Evolutionary conservation across 1,140 invertebrate genomes (phyloP), one percentile per base, ranked within the genome.

Genomic region (Pomacea maculata): DNA sequence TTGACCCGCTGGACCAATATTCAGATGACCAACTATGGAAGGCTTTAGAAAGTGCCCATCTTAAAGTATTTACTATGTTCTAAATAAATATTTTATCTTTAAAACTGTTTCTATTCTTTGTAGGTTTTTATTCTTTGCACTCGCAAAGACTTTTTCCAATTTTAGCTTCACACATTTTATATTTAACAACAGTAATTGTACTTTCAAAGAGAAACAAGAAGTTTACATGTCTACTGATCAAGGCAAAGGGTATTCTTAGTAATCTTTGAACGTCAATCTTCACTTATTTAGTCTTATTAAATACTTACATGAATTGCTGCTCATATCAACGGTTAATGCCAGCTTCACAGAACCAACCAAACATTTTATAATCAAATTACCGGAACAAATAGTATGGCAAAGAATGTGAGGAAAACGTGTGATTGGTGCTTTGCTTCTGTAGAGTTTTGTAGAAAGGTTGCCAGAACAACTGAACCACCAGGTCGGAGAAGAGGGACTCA

Each of bases 1-100:
- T 98, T 83, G 97, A 98, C 92, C 96, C 96, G 0, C 96, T 97
- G 84, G 92, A 94, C 54, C 81, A 92, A 61, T 94, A 94, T 85
- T 91, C 89, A 64, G 96, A 97, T 87, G 92, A 94, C 7, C 93
- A 94, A 77, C 90, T 88, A 86, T 96, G 84, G 95, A 94, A 88
- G 84, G 95, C 95, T 6, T 91, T 97, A 54, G 95, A 96, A 85
- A 94, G 96, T 81, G 95, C 90, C 10, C 86, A 92, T 84, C 84
- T 92, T 10, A 9, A 25, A 57, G 61, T 65, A 25, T 25, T 54
- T 52, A 11, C 7, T 11, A 45, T 4, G 25, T 15, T 54, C 19
- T 3, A 15, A 15, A 9, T 61, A 19, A 2, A 1, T 54, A 1
- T 17, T 34, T 17, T 19, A 25, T 54, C 19, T 17, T 17, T 9